These are phyloP conservation scores for Grammomys dolichurus DNA, from an alignment of 2,113 vertebrate genomes.

Conservation along the genomic window DNA sequence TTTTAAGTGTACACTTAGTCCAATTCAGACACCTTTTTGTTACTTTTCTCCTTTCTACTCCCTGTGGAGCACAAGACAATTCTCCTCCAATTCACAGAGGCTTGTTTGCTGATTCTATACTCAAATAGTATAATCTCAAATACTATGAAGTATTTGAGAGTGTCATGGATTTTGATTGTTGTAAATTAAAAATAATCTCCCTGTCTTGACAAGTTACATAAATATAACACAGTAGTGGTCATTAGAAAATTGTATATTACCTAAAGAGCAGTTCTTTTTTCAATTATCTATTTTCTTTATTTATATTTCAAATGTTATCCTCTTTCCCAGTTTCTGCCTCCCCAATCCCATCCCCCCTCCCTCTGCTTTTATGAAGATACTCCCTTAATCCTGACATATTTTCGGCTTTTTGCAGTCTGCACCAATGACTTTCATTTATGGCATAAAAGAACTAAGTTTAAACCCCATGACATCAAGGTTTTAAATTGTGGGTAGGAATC, in stretches of 20 bases:
- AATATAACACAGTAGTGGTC: neutral
- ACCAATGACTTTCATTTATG: neutral
- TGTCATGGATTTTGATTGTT: neutral
- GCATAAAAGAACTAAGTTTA: constrained; percentile 9
- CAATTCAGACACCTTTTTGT: constrained; percentile 24
- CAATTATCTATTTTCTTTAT: too few relatives aligned
- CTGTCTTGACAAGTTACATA: constrained; percentile 14
- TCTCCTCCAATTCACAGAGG: neutral
- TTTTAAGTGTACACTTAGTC: neutral
- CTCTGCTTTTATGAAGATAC: too few relatives aligned
- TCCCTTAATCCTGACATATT: neutral
- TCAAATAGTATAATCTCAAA: too few relatives aligned
- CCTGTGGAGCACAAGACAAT: neutral
- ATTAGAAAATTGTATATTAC: neutral
- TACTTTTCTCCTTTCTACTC: neutral
- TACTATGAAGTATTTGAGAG: neutral
- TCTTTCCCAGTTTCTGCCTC: too few relatives aligned
- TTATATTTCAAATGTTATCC: too few relatives aligned
- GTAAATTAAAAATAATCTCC: neutral
- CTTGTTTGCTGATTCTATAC: neutral
- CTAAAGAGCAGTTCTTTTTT: neutral
- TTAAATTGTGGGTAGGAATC: neutral
- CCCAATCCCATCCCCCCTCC: too few relatives aligned
- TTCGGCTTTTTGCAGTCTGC: neutral
- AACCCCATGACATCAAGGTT: neutral